phyloP scores from a whole-genome alignment of 2,888 invertebrate genomes.

The Notodonta dromedarius region DNA sequence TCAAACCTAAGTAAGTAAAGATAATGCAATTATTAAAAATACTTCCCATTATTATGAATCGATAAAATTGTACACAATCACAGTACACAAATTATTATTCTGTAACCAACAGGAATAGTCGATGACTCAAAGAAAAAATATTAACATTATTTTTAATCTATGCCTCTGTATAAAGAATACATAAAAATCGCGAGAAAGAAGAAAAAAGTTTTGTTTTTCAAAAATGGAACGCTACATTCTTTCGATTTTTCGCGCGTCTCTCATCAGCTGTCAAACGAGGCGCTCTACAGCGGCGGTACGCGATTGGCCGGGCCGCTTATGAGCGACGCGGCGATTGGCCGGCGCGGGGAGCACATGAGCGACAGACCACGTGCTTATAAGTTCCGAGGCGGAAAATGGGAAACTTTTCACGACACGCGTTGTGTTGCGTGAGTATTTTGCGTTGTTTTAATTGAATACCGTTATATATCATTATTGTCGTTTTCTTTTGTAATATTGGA shows the following conservation, averaged over 20 bases:
- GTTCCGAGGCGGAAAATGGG: constrained; percentile 62
- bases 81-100: too few species aligned
- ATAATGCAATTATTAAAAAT: too few species aligned
- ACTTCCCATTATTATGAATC: too few species aligned
- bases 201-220: not conserved
- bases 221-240: constrained; percentile 8
- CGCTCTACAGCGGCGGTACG: constrained; percentile 69
- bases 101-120: too few species aligned
- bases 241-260: constrained; percentile 52
- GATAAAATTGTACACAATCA: too few species aligned
- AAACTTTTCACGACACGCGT: constrained; percentile 64
- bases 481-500: constrained; percentile 1
- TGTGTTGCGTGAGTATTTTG: constrained; percentile 9
- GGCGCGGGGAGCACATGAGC: constrained; percentile 72
- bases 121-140: too few species aligned
- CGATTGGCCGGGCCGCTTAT: constrained; percentile 68
- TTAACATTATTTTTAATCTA: too few species aligned
- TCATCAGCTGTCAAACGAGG: constrained; percentile 75
- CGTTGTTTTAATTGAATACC: not conserved
- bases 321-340: constrained; percentile 75
- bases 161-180: not conserved
- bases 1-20: too few species aligned
- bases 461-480: not conserved
- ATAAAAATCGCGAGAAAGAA: not conserved
- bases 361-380: constrained; percentile 81